These are phyloP conservation scores for human (Homo sapiens) DNA, from an alignment of 2,113 vertebrate genomes.

Conservation along the genomic window DNA sequence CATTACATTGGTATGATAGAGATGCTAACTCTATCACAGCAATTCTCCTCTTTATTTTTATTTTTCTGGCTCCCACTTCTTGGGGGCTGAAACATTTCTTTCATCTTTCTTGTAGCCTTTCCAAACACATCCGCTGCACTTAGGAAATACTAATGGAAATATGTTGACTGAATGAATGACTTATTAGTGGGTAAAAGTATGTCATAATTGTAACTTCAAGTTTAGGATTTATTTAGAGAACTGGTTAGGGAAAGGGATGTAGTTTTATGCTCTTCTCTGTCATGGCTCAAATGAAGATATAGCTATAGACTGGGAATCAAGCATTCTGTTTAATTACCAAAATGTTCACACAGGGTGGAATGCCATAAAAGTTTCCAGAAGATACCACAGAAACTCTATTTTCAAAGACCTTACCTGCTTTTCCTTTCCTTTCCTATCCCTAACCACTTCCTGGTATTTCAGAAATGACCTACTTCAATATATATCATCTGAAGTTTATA, in stretches of 20 bases:
- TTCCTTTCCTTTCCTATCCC: background rate
- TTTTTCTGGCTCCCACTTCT: constrained; percentile 4
- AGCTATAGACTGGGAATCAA: background rate
- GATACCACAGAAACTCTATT: background rate
- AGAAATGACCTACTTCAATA: background rate
- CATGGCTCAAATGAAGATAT: background rate
- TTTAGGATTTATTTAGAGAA: constrained; percentile 21
- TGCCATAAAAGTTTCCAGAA: background rate
- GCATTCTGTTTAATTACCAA: constrained; percentile 22
- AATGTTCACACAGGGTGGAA: background rate
- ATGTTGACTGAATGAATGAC: background rate
- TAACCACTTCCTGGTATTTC: background rate
- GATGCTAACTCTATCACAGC: background rate
- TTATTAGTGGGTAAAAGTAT: background rate
- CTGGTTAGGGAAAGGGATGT: background rate
- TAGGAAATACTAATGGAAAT: constrained; percentile 40
- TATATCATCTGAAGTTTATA: background rate
- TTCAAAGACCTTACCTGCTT: background rate
- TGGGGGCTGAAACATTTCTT: background rate
- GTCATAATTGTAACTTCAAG: background rate
- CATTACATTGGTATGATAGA: background rate
- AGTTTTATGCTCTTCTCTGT: background rate
- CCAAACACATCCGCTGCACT: background rate
- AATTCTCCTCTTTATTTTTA: background rate
- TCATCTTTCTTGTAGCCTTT: constrained; percentile 9